These are phyloP conservation scores for Parazoanthus swiftii DNA, from an alignment of 92 coral and sea anemone genomes.

Conservation along the genomic window DNA sequence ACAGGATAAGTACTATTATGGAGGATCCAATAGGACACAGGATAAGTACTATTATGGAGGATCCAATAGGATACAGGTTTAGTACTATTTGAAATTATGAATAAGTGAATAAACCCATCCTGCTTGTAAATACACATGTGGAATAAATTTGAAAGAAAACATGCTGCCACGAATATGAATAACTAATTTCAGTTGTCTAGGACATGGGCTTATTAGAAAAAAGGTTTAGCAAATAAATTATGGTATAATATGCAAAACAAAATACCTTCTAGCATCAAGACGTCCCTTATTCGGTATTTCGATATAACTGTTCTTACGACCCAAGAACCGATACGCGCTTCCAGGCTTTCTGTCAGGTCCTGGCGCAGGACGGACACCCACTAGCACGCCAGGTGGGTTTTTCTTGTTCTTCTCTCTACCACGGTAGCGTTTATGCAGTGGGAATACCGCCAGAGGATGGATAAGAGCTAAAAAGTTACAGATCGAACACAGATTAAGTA, in stretches of 20 bases:
- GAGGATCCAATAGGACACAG: too few species aligned
- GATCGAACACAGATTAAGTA: background rate
- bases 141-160: too few species aligned
- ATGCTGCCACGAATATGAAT: too few species aligned
- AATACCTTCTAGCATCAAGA: conserved; percentile 24
- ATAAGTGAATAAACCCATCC: too few species aligned
- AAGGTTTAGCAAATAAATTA: background rate
- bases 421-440: conserved; percentile 24
- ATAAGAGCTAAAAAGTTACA: conserved; percentile 13
- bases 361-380: background rate
- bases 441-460: conserved; percentile 46
- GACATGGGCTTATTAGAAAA: background rate
- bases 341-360: conserved; percentile 13
- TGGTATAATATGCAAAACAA: background rate
- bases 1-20: too few species aligned
- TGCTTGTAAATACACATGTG: too few species aligned
- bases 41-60: too few species aligned
- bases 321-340: background rate
- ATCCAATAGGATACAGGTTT: too few species aligned
- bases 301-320: conserved; percentile 21
- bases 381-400: conserved; percentile 17
- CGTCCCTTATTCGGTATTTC: conserved; percentile 26
- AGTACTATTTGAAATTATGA: too few species aligned
- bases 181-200: background rate
- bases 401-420: conserved; percentile 46